These are phyloP conservation scores for Lepus oiostolus DNA, from an alignment of 2,797 vertebrate species.

Conservation along the genomic window DNA sequence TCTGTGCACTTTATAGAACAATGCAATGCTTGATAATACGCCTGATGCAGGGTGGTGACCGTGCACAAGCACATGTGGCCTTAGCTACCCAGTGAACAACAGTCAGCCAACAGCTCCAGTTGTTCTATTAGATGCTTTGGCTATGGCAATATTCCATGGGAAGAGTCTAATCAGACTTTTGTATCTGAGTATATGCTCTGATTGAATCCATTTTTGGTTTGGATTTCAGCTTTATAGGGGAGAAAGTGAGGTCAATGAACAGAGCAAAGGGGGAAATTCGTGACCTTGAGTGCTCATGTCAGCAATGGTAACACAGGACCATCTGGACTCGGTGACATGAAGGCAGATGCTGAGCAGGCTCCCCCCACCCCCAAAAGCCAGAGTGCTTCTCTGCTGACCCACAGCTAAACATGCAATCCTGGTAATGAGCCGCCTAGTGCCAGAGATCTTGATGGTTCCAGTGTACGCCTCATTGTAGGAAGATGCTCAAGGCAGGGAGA, in stretches of 20 bases:
- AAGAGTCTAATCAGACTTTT: conserved; percentile 66
- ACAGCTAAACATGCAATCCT: conserved; percentile 83
- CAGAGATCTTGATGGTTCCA: conserved; percentile 84
- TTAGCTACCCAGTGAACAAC: conserved; percentile 79
- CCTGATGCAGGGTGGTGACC: conserved; percentile 79
- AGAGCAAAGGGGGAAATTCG: conserved; percentile 56
- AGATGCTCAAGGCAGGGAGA: conserved; percentile 73
- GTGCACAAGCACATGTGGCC: conserved; percentile 82
- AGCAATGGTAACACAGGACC: conserved; percentile 80
- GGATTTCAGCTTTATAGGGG: neutral
- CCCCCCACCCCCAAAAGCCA: conserved; percentile 83
- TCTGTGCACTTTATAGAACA: conserved; percentile 87
- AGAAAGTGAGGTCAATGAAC: neutral
- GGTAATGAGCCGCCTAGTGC: conserved; percentile 85
- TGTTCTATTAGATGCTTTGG: conserved; percentile 79
- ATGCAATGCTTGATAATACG: conserved; percentile 86
- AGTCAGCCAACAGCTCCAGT: conserved; percentile 84
- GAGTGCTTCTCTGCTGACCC: conserved; percentile 85
- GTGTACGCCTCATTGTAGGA: conserved; percentile 80
- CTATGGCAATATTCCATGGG: conserved; percentile 80
- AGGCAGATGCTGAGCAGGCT: conserved; percentile 69
- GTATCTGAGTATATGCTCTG: neutral
- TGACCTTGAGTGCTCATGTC: conserved; percentile 79
- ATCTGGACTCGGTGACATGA: conserved; percentile 83
- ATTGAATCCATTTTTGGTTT: neutral